Evolutionary conservation across 1,140 invertebrate genomes (phyloP), one percentile per base, ranked within the genome.

Genomic region (Rhopalosiphum maidis): DNA sequence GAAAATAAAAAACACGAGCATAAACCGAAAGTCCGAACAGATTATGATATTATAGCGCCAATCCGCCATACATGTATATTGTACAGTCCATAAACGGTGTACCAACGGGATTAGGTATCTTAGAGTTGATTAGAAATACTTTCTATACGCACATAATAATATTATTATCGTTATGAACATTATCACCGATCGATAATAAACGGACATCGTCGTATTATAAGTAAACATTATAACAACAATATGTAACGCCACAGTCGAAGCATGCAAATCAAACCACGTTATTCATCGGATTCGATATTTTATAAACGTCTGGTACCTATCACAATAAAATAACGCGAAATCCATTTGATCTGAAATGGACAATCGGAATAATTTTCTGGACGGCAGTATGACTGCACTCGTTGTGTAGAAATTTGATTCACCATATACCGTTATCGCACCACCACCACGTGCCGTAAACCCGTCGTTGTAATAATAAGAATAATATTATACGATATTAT

Each of bases 251-350:
- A 30, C 85, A 18, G 43, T 18, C 35, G 88, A 55, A 3, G 88
- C 88, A 55, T 89, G 88, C 88, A 89, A 89, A 55, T 55, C 88
- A 51, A 30, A 55, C 88, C 2, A 7, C 35, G n/a, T 89, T 89
- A 54, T 54, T 23, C n/a, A 8, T 54, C 1, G 3, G n/a, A 89
- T 54, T 89, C 11, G 48, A 87, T 88, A 83, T 46, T 30, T 51
- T n/a, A 54, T 46, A 51, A 37, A 51, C 46, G 43, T n/a, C 25
- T 6, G 85, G 8, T 37, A 37, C 18, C 8, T 11, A 41, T 41
- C 35, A 5, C 3, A 23, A 83, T 2, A 18, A 83, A 41, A 41
- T 23, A 37, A 41, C 7, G 8, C 83, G 37, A 41, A 46, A 85
- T 25, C 41, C 46, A 21, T 51, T n/a, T n/a, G 35, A 55, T 37